phyloP scores from a whole-genome alignment of 2,888 invertebrate species.

The Anaspis maculata region DNA sequence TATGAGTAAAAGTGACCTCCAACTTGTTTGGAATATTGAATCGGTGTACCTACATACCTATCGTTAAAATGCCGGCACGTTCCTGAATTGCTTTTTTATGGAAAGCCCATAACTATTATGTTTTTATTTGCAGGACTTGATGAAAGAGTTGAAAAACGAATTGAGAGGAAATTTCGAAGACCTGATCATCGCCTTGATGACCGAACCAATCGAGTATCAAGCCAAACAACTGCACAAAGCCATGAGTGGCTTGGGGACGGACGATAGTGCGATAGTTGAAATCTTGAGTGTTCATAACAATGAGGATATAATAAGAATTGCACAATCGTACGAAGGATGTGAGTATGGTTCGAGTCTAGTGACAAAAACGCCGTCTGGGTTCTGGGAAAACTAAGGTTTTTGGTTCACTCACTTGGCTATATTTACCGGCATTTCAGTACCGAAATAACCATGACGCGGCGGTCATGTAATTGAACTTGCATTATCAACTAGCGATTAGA shows the following conservation, averaged over 20 bases:
- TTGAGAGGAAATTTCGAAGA: slow-evolving; percentile 81
- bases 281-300: slow-evolving; percentile 79
- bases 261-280: slow-evolving; percentile 76
- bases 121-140: slow-evolving; percentile 55
- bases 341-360: slow-evolving; percentile 36
- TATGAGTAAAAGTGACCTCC: too few species aligned
- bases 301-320: slow-evolving; percentile 68
- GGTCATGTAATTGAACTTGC: not conserved
- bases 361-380: not conserved
- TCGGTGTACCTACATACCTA: too few species aligned
- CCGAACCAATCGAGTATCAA: slow-evolving; percentile 70
- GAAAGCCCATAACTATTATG: too few species aligned
- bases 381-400: too few species aligned
- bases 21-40: too few species aligned
- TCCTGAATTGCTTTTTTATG: too few species aligned
- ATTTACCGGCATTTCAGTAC: too few species aligned
- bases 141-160: slow-evolving; percentile 80
- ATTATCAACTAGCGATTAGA: not conserved
- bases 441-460: too few species aligned
- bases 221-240: slow-evolving; percentile 75
- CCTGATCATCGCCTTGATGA: slow-evolving; percentile 71
- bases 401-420: too few species aligned
- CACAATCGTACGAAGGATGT: slow-evolving; percentile 67
- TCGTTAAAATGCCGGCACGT: too few species aligned
- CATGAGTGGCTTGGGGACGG: slow-evolving; percentile 72